Base-by-base conservation (phyloP, 2,888 invertebrate genomes). In the Megaustenia siamemsis region DNA sequence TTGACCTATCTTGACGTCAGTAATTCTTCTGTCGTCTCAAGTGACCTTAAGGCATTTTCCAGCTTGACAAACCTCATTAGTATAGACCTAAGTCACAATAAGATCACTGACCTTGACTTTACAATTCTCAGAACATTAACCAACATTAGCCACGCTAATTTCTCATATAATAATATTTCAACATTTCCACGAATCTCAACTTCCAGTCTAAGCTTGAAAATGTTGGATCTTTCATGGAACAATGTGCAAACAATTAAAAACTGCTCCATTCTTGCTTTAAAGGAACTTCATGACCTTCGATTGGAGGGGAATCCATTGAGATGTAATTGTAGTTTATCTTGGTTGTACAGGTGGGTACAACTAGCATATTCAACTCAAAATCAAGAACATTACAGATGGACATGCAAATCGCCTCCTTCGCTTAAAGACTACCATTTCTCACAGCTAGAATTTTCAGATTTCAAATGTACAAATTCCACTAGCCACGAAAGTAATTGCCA, bases 161-260 rank as follows among this genome's bases (percentile, higher is more conserved):
- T 82, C 35, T 82, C 82, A 18, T 49, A 82, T 49, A 82, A 82
- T 38, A 76, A 49, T n/a, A 82, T 82, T 71, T 49, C 60, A 12
- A 15, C 21, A 10, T 75, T 82, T n/a, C 10, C 18, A 24, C 10
- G 28, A 12, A n/a, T 75, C 12, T 28, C 35, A 32, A 24, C 0
- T 24, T 15, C 49, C 1, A 21, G 35, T 56, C 49, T 66, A 0
- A 5, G 35, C 21, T 28, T 82, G 10, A 63, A 63, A 21, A 2
- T 45, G 18, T 18, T 82, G 32, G 82, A 82, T 66, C 63, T 82
- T 18, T 82, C 82, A 6, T 75, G 76, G 75, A 82, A 82, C 75
- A 60, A 75, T 2, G 49, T 82, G 10, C 45, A 45, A 3, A 38
- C 45, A 6, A 66, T 82, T 12, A 12, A 35, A 32, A 73, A 76